These are phyloP conservation scores for Pterobdella sp. DNA, from an alignment of 2,888 invertebrate species.

Conservation along the genomic window DNA sequence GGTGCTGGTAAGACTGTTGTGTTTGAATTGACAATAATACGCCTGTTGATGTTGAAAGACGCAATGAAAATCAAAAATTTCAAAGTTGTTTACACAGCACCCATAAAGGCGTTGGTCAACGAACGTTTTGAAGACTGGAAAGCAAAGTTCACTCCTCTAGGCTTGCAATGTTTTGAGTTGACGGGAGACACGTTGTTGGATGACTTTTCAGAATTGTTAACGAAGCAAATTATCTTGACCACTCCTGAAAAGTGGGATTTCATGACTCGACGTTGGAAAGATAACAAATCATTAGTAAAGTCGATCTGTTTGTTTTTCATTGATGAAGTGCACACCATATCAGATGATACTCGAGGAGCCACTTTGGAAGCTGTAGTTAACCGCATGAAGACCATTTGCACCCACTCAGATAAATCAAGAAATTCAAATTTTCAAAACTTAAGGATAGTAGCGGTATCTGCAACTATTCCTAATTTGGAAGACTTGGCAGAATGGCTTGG, in stretches of 20 bases:
- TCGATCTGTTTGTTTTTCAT: slow-evolving; percentile 53
- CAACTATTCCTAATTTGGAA: slow-evolving; percentile 69
- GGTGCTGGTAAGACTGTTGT: slow-evolving; percentile 74
- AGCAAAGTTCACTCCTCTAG: slow-evolving; percentile 60
- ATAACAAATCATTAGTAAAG: slow-evolving; percentile 60
- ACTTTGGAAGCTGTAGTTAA: slow-evolving; percentile 71
- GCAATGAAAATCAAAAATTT: slow-evolving; percentile 32
- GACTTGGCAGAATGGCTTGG: slow-evolving; percentile 67
- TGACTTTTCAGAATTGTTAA: slow-evolving; percentile 54
- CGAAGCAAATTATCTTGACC: slow-evolving; percentile 61
- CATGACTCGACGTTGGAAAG: slow-evolving; percentile 66
- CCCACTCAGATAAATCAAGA: slow-evolving; percentile 18
- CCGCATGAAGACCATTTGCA: slow-evolving; percentile 66
- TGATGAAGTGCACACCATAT: slow-evolving; percentile 68
- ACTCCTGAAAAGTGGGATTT: slow-evolving; percentile 76
- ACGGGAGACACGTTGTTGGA: slow-evolving; percentile 69
- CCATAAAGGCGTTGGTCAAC: slow-evolving; percentile 69
- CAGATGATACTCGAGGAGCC: slow-evolving; percentile 65
- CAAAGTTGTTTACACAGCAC: slow-evolving; percentile 73
- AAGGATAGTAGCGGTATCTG: slow-evolving; percentile 69
- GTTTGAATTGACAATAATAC: slow-evolving; percentile 71
- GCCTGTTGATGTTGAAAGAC: slow-evolving; percentile 58
- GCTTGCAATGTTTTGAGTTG: slow-evolving; percentile 62
- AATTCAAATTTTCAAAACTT: slow-evolving; percentile 34
- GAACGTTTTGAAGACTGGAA: slow-evolving; percentile 68